Conservation (phyloP, 2,113 vertebrate genomes). For the Antechinus stuartii region DNA sequence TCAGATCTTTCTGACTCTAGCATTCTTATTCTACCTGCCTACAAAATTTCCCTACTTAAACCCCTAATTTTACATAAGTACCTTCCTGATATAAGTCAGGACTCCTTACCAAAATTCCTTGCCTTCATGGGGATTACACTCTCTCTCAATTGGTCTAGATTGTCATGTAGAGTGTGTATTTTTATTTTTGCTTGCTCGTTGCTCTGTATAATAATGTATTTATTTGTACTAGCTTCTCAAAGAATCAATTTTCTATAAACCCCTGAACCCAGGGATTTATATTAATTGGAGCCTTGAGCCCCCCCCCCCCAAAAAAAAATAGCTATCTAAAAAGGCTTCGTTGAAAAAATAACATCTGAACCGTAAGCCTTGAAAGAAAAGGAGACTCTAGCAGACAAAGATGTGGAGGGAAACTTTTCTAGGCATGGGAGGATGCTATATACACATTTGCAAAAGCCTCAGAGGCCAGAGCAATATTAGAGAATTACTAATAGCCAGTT, state of each 20-base stretch:
- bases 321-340: background rate
- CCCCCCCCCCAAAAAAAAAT: background rate
- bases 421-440: background rate
- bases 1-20: background rate
- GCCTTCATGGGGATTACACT: background rate
- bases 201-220: background rate
- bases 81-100: background rate
- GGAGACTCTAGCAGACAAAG: background rate
- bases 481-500: background rate
- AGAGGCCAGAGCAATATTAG: background rate
- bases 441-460: background rate
- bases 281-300: background rate
- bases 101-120: background rate
- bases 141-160: background rate
- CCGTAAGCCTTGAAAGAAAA: background rate
- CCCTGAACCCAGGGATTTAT: background rate
- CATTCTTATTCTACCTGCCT: background rate
- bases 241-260: background rate
- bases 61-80: background rate
- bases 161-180: background rate
- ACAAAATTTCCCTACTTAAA: background rate
- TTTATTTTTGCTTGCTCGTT: background rate
- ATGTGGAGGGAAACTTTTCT: background rate
- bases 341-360: background rate
- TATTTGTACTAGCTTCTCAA: background rate